These are phyloP conservation scores for Brachyhypopomus occidentalis DNA, from an alignment of 2,113 vertebrate species.

Conservation along the genomic window DNA sequence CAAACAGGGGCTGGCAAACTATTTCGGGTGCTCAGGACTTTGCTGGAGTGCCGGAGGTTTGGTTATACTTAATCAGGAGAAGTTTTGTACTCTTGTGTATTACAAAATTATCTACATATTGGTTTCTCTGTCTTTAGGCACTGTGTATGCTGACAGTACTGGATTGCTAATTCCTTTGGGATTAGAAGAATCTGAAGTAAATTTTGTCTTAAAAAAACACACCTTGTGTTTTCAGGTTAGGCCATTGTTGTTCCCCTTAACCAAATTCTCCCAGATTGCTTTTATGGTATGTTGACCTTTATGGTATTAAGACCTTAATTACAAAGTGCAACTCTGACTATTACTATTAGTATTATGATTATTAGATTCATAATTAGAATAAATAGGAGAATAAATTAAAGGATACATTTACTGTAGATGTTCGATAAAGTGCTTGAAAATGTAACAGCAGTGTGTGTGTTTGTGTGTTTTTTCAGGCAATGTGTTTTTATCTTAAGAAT, in stretches of 20 bases:
- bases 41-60: no score
- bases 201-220: not conserved
- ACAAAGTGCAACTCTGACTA: not conserved
- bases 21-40: no score
- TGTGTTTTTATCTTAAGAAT: not conserved
- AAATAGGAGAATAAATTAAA: not conserved
- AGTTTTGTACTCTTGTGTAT: not conserved
- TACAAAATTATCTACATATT: not conserved
- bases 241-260: not conserved
- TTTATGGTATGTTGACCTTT: not conserved
- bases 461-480: no score
- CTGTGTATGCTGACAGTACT: not conserved
- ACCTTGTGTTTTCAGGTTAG: not conserved
- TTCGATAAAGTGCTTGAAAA: no score
- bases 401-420: not conserved
- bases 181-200: not conserved
- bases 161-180: not conserved
- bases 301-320: not conserved
- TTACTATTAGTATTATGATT: no score
- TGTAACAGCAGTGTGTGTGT: not conserved
- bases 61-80: not conserved
- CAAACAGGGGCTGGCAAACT: no score
- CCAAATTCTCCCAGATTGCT: not conserved
- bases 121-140: not conserved
- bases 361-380: no score